A percentile compares a stretch with the other conserved stretches of the same genome.
Evolutionary conservation across 2,888 invertebrate species (phyloP).

Genomic region (Kuschelorhynchus macadamiae): DNA sequence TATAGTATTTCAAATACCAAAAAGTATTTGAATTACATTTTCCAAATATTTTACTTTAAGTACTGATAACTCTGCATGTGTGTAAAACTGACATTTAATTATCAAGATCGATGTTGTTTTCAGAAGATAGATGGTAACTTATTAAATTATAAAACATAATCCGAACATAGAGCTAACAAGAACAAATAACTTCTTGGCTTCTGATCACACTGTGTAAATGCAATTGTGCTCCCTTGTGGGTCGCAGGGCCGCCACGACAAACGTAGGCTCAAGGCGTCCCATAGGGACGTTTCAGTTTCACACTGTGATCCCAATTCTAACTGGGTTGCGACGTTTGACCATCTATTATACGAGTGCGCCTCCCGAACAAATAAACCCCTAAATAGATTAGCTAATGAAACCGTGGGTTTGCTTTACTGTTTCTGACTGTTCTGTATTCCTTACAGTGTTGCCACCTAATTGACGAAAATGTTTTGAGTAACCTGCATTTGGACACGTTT

Average conservation of each 20-base stretch:
- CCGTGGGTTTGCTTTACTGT: slow-evolving; percentile 43
- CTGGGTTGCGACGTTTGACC: slow-evolving; percentile 64
- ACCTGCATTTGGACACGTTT: slow-evolving; percentile 4
- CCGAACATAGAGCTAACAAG: no score
- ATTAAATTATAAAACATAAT: no score
- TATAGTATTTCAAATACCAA: no score
- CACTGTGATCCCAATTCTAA: slow-evolving; percentile 64
- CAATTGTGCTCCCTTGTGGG: no score
- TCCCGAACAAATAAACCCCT: slow-evolving; percentile 60
- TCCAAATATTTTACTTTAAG: no score
- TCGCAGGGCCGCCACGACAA: slow-evolving; percentile 38
- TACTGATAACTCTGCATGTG: no score
- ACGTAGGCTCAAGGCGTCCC: slow-evolving; percentile 61
- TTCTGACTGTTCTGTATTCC: slow-evolving; percentile 47
- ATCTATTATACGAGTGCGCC: slow-evolving; percentile 63
- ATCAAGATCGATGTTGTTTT: no score
- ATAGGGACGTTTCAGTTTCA: slow-evolving; percentile 65
- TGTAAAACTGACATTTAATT: no score
- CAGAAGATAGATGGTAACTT: no score
- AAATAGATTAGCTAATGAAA: slow-evolving; percentile 57
- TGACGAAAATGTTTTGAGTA: slow-evolving; percentile 28
- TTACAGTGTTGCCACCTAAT: slow-evolving; percentile 36
- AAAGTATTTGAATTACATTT: no score
- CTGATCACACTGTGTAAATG: slow-evolving; percentile 35
- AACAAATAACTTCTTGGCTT: slow-evolving; percentile 30